Evolutionary conservation across 2,113 vertebrate species (phyloP).

Genomic region (Mobula birostris): DNA sequence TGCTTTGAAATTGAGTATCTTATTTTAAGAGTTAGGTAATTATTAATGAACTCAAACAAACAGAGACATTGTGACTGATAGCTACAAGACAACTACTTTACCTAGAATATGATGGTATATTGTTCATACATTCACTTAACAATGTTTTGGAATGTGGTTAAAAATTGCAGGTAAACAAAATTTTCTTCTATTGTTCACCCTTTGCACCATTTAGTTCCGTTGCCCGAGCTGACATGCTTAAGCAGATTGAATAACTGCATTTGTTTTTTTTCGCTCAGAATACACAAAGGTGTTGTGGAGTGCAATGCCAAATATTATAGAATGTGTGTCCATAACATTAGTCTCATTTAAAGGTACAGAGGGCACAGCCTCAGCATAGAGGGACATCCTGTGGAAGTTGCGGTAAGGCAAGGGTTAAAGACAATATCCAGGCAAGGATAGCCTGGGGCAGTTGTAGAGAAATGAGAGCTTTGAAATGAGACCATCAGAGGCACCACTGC

Average conservation of each 20-base stretch:
- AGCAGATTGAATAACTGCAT: background rate
- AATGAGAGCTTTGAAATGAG: no score
- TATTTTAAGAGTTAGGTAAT: background rate
- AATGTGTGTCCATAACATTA: background rate
- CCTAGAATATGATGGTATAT: no score
- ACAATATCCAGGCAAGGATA: no score
- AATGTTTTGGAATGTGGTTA: background rate
- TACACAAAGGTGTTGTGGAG: background rate
- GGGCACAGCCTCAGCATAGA: no score
- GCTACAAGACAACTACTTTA: background rate
- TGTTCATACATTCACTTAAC: background rate
- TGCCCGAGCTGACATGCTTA: background rate
- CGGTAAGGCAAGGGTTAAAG: no score
- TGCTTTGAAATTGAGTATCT: background rate
- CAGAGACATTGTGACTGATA: background rate
- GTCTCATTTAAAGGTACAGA: background rate
- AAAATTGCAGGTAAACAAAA: background rate
- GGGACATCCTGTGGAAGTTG: no score
- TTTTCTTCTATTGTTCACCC: background rate
- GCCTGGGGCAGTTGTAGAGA: no score
- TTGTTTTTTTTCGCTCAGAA: background rate
- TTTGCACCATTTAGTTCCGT: background rate
- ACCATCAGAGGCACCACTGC: no score
- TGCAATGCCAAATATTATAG: background rate
- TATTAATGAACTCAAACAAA: background rate